phyloP scores from a whole-genome alignment of 2,888 invertebrate species.

The Epinotia demarniana region DNA sequence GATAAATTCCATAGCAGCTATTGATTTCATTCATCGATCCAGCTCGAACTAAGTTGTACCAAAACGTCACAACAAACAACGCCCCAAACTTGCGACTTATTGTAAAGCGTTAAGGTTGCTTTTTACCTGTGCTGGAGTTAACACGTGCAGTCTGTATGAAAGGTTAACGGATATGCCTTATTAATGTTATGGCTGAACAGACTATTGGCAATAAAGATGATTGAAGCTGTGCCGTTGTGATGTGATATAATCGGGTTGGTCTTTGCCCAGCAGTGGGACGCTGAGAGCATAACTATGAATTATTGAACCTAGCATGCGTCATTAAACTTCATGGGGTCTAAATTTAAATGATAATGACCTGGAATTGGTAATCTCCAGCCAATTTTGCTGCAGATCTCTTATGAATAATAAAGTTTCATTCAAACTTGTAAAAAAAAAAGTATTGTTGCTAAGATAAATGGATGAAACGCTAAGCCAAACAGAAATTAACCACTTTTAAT shows the following conservation, averaged over 20 bases:
- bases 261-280: constrained; percentile 34
- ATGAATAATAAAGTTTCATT: too few relatives aligned
- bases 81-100: not conserved
- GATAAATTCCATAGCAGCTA: constrained; percentile 52
- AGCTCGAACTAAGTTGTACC: constrained; percentile 49
- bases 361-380: not conserved
- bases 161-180: constrained; percentile 80
- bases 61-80: constrained; percentile 15
- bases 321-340: not conserved
- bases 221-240: constrained; percentile 57
- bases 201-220: constrained; percentile 77
- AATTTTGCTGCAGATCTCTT: too few relatives aligned
- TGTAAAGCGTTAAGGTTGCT: constrained; percentile 47
- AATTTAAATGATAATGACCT: not conserved
- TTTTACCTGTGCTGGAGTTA: constrained; percentile 47
- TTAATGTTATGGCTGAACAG: constrained; percentile 76
- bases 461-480: too few relatives aligned
- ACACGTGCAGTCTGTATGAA: constrained; percentile 74
- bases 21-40: constrained; percentile 74
- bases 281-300: constrained; percentile 1
- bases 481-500: too few relatives aligned
- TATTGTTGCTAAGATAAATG: too few relatives aligned
- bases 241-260: constrained; percentile 38
- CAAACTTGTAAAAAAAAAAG: too few relatives aligned
- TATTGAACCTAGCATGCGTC: not conserved